Percentiles rank a stretch among this genome's conserved stretches.
Evolutionary conservation across 2,888 invertebrate genomes (phyloP).

Genomic region (Drosophila planitibia): DNA sequence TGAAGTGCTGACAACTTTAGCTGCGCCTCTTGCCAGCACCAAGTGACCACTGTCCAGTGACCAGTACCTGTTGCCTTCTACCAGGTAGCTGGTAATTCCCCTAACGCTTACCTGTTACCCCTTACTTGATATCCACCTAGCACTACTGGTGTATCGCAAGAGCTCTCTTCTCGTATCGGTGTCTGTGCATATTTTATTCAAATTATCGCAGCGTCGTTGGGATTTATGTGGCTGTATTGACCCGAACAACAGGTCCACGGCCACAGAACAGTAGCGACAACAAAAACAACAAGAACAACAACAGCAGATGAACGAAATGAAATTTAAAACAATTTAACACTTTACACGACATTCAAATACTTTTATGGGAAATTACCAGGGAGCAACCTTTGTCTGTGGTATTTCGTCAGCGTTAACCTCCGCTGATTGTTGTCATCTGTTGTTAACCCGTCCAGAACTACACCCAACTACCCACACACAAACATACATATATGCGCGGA

Average conservation of each 20-base stretch:
- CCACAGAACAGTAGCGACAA: constrained; percentile 20
- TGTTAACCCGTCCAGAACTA: constrained; percentile 36
- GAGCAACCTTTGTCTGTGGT: constrained; percentile 58
- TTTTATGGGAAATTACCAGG: constrained; percentile 74
- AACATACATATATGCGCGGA: constrained; percentile 7
- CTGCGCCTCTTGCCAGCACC: not conserved
- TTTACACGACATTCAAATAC: constrained; percentile 81
- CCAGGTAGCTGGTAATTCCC: constrained; percentile 18
- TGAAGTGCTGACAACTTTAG: constrained; percentile 8
- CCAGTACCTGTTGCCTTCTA: constrained; percentile 25
- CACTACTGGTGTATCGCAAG: not conserved
- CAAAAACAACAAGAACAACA: not conserved
- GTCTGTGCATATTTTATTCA: constrained; percentile 76
- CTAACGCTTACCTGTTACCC: not conserved
- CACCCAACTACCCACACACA: constrained; percentile 31
- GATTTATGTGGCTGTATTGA: constrained; percentile 69
- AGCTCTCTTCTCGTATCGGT: constrained; percentile 19
- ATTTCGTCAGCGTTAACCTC: constrained; percentile 62
- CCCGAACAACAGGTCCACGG: constrained; percentile 27
- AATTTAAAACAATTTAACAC: constrained; percentile 80
- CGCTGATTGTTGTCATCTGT: constrained; percentile 54
- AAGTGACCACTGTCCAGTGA: not conserved
- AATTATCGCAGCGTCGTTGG: constrained; percentile 65
- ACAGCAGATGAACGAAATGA: constrained; percentile 20
- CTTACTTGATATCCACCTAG: not conserved